phyloP scores from a whole-genome alignment of 2,888 invertebrate genomes.

The Rhorus exstirpatorius region DNA sequence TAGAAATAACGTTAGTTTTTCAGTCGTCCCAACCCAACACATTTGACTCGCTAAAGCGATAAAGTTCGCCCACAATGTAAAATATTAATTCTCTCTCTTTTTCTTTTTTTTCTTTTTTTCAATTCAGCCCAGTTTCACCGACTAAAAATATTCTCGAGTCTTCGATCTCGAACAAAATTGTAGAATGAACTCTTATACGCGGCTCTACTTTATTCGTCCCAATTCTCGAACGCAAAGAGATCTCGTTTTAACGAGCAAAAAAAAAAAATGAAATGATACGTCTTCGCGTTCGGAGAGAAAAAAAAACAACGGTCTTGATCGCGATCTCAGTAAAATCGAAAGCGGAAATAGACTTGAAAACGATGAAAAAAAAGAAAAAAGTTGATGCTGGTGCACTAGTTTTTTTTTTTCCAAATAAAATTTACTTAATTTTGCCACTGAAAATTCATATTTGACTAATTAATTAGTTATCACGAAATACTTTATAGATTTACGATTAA shows the following conservation, averaged over 20 bases:
- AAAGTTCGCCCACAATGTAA: conserved; percentile 19
- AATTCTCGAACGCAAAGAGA: not conserved
- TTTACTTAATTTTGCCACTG: too few species aligned
- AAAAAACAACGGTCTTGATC: not conserved
- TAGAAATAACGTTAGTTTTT: too few species aligned
- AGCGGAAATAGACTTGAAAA: conserved; percentile 31
- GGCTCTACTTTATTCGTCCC: conserved; percentile 1
- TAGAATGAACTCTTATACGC: conserved; percentile 3
- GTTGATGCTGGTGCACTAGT: too few species aligned
- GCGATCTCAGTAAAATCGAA: conserved; percentile 16
- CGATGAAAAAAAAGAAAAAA: conserved; percentile 11
- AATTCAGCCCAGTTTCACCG: conserved; percentile 4
- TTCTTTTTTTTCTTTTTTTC: too few species aligned
- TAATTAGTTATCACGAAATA: too few species aligned
- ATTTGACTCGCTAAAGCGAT: too few species aligned
- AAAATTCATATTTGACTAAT: too few species aligned
- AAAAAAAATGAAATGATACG: not conserved
- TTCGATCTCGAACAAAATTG: conserved; percentile 16
- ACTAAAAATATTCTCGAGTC: conserved; percentile 8
- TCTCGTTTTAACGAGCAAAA: not conserved
- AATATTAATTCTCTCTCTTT: conserved; percentile 6
- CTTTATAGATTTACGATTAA: too few species aligned
- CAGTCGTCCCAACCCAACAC: too few species aligned
- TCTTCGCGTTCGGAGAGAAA: not conserved
- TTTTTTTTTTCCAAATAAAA: too few species aligned